A percentile compares a stretch with the other conserved stretches of the same genome.
Evolutionary conservation across 2,888 invertebrate genomes (phyloP).

Genomic region (Cyclophora albipunctata): DNA sequence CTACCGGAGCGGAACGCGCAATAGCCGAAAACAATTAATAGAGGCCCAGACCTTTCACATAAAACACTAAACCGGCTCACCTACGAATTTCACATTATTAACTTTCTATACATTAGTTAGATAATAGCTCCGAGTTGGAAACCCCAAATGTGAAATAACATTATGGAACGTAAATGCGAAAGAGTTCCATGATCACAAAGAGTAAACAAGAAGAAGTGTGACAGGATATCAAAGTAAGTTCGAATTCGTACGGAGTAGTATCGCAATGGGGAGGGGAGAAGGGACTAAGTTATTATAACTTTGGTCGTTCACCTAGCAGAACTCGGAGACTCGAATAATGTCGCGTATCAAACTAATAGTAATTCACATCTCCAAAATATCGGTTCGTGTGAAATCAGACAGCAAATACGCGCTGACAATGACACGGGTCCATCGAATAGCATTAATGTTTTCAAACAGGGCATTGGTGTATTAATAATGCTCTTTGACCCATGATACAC

Average conservation of each 20-base stretch:
- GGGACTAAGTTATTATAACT: conserved; percentile 66
- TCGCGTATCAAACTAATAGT: conserved; percentile 45
- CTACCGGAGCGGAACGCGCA: conserved; percentile 31
- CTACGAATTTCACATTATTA: conserved; percentile 30
- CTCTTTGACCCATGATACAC: too few species aligned
- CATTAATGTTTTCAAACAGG: conserved; percentile 35
- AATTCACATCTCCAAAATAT: conserved; percentile 48
- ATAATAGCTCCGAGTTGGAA: too few species aligned
- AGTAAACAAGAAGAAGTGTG: too few species aligned
- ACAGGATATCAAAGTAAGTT: too few species aligned
- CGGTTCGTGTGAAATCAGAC: conserved; percentile 39
- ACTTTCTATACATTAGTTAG: not conserved
- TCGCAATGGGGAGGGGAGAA: conserved; percentile 36
- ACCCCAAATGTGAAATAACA: too few species aligned
- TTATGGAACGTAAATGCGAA: too few species aligned
- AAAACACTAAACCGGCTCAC: conserved; percentile 33
- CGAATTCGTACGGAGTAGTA: too few species aligned
- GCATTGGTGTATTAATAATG: conserved; percentile 24
- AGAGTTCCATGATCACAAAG: too few species aligned
- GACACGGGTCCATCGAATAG: conserved; percentile 40
- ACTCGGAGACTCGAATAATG: conserved; percentile 55
- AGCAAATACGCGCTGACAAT: conserved; percentile 29
- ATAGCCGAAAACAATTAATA: conserved; percentile 45
- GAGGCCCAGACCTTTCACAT: conserved; percentile 31
- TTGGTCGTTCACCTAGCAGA: conserved; percentile 60